phyloP scores from a whole-genome alignment of 2,888 invertebrate species.

The Heliconius hortense region DNA sequence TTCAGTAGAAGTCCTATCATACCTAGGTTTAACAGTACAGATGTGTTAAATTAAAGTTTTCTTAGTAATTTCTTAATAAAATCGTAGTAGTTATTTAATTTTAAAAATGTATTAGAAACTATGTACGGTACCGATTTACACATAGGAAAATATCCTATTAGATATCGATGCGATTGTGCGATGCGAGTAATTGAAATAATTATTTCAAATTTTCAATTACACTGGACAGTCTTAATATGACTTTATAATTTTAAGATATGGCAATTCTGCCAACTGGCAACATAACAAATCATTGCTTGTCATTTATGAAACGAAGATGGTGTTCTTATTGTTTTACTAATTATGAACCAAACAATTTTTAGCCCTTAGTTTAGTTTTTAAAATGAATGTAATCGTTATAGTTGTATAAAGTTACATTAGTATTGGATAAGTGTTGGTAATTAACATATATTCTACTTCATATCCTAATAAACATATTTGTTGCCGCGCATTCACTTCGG shows the following conservation, averaged over 20 bases:
- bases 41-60: too few species aligned
- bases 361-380: constrained; percentile 11
- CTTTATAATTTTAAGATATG: constrained; percentile 8
- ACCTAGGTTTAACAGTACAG: too few species aligned
- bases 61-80: too few species aligned
- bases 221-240: background rate
- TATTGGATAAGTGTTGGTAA: constrained; percentile 34
- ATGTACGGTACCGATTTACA: background rate
- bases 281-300: constrained; percentile 39
- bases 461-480: constrained; percentile 36
- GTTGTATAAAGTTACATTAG: constrained; percentile 18
- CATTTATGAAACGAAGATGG: constrained; percentile 49
- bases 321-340: constrained; percentile 45
- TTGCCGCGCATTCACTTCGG: constrained; percentile 63
- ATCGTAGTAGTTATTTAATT: too few species aligned
- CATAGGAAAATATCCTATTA: background rate
- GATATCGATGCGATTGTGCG: background rate
- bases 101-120: too few species aligned
- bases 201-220: background rate
- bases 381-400: constrained; percentile 29
- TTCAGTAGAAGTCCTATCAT: too few species aligned
- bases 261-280: constrained; percentile 18
- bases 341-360: constrained; percentile 23
- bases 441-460: constrained; percentile 39
- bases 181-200: background rate